A percentile compares a stretch with the other conserved stretches of the same genome.
These are phyloP conservation scores for Calliphora vicina DNA, from an alignment of 1,140 invertebrate species.

Conservation along the genomic window DNA sequence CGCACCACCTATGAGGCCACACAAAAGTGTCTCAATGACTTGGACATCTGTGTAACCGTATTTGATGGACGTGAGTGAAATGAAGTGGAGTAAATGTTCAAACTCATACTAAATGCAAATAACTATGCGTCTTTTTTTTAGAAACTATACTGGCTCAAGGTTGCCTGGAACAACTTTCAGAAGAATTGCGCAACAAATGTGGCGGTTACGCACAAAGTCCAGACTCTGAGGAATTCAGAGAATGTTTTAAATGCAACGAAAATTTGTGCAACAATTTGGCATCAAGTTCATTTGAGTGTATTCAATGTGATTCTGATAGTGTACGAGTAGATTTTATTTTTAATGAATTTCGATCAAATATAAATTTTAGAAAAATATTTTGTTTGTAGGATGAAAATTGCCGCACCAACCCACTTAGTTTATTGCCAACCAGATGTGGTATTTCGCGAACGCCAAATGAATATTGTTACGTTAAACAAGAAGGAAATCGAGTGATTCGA, in stretches of 20 bases:
- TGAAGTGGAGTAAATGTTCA: background rate
- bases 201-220: background rate
- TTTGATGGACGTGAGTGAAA: conserved; percentile 43
- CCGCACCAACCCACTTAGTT: conserved; percentile 31
- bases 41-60: conserved; percentile 53
- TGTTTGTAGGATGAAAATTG: conserved; percentile 45
- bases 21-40: conserved; percentile 45
- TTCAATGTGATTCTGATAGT: conserved; percentile 47
- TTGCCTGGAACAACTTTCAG: conserved; percentile 43
- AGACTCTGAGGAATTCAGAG: background rate
- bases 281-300: conserved; percentile 40
- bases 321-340: background rate
- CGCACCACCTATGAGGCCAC: conserved; percentile 45
- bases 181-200: conserved; percentile 37
- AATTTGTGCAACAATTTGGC: conserved; percentile 50
- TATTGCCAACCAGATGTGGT: conserved; percentile 43
- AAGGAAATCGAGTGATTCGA: conserved; percentile 41
- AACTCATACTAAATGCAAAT: background rate
- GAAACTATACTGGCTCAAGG: conserved; percentile 50
- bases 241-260: conserved; percentile 47
- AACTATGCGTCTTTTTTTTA: background rate
- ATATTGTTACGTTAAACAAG: conserved; percentile 47
- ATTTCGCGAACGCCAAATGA: conserved; percentile 47
- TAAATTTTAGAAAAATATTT: background rate
- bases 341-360: too few species aligned